These are phyloP conservation scores for Steatocranus sp. DNA, from an alignment of 2,797 vertebrate species.

Conservation along the genomic window DNA sequence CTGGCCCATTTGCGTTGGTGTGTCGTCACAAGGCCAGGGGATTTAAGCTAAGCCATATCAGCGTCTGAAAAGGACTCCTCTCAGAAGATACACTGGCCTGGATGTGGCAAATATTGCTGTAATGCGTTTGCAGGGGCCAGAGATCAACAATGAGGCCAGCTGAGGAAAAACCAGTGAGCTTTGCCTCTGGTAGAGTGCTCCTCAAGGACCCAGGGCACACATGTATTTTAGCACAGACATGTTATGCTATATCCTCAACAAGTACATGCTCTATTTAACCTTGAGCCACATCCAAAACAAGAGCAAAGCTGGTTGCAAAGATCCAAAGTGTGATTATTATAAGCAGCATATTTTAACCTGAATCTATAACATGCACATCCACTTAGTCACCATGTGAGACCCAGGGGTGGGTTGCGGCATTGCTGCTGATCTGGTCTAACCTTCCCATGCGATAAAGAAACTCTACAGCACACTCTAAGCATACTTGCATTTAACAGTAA, in stretches of 20 bases:
- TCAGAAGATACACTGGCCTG: constrained; percentile 45
- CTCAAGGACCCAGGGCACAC: constrained; percentile 31
- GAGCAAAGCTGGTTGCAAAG: not conserved
- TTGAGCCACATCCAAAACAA: constrained; percentile 15
- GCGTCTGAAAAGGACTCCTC: constrained; percentile 46
- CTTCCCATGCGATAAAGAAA: not conserved
- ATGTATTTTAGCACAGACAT: constrained; percentile 32
- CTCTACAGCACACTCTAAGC: not conserved
- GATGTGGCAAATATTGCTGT: constrained; percentile 49
- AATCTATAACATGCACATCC: constrained; percentile 43
- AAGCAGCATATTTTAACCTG: constrained; percentile 26
- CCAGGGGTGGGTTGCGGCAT: constrained; percentile 1
- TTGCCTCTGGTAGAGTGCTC: constrained; percentile 28
- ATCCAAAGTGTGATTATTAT: constrained; percentile 49
- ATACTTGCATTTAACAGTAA: not conserved
- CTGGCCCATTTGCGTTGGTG: constrained; percentile 37
- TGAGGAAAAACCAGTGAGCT: constrained; percentile 34
- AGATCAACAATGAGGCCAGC: constrained; percentile 49
- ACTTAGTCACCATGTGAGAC: constrained; percentile 40
- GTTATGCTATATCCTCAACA: constrained; percentile 26
- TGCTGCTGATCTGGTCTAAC: not conserved
- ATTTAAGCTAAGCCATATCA: constrained; percentile 56
- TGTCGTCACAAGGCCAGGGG: constrained; percentile 48
- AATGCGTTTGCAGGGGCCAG: constrained; percentile 39
- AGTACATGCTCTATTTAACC: constrained; percentile 32